A percentile compares a stretch with the other conserved stretches of the same genome.
Evolutionary conservation across 2,113 vertebrate genomes (phyloP).

Genomic region (Tiliqua scincoides): DNA sequence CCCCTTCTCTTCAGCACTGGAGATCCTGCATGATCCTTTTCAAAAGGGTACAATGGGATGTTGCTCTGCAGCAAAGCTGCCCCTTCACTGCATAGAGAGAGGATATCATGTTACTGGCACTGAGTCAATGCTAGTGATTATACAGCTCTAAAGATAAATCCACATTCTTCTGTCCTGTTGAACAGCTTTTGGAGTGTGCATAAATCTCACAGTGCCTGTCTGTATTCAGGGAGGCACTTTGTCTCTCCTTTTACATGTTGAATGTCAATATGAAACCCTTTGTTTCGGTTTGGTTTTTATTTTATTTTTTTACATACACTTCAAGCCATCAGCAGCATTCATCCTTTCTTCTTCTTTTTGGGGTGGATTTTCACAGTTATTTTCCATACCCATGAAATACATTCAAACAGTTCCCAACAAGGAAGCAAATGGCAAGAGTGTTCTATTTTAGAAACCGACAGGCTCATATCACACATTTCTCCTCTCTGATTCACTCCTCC

Average conservation of each 20-base stretch:
- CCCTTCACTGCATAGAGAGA: neutral
- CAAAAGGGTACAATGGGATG: no score
- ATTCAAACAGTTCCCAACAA: slow-evolving; percentile 16
- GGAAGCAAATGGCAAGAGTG: neutral
- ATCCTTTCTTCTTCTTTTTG: slow-evolving; percentile 21
- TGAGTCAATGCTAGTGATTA: neutral
- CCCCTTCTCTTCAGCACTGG: no score
- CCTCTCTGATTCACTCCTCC: neutral
- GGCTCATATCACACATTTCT: slow-evolving; percentile 14
- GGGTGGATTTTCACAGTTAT: slow-evolving; percentile 22
- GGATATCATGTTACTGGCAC: neutral
- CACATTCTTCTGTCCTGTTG: neutral
- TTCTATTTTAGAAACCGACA: slow-evolving; percentile 37
- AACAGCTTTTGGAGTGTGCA: neutral
- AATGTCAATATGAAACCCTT: neutral
- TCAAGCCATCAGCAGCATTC: neutral
- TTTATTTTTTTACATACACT: neutral
- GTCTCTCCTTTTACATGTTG: neutral
- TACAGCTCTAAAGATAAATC: neutral
- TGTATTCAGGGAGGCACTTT: neutral
- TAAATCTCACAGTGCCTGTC: neutral
- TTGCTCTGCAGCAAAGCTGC: neutral
- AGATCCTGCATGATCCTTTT: neutral
- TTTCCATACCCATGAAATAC: slow-evolving; percentile 9
- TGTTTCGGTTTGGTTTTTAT: neutral